Conservation (phyloP, 2,113 vertebrate species). For the Salvelinus fontinalis region DNA sequence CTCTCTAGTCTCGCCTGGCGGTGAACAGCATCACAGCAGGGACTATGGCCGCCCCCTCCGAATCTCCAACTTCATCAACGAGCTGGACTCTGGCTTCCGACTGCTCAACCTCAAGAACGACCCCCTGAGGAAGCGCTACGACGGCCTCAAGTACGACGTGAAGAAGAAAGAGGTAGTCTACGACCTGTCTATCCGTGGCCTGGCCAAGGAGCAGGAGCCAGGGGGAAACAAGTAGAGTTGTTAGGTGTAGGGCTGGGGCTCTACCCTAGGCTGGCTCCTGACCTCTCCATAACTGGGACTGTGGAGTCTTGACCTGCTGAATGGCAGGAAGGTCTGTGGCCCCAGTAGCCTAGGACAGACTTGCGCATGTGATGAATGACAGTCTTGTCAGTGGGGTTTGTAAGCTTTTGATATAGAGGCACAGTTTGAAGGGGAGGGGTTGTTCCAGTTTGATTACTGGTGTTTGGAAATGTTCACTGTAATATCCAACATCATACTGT, state of each 20-base stretch:
- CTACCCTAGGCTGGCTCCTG: constrained; percentile 26
- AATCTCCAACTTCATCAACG: constrained; percentile 95
- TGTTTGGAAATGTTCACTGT: no score
- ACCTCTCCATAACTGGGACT: constrained; percentile 44
- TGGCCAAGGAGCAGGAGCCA: constrained; percentile 80
- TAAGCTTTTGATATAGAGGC: background rate
- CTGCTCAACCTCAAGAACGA: constrained; percentile 98
- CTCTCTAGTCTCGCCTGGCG: constrained; percentile 84
- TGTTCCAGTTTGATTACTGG: constrained; percentile 6
- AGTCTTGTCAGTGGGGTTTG: constrained; percentile 29
- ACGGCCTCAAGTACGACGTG: constrained; percentile 96
- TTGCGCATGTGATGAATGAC: constrained; percentile 2
- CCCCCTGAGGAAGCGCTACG: constrained; percentile 94
- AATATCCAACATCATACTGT: constrained; percentile 13
- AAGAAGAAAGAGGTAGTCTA: constrained; percentile 99
- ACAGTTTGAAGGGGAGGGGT: background rate
- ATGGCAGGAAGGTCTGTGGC: constrained; percentile 18
- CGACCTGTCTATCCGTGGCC: constrained; percentile 92
- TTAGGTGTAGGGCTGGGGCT: constrained; percentile 24
- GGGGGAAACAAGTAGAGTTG: constrained; percentile 74
- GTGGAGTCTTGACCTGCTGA: constrained; percentile 40
- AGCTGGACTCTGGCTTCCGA: constrained; percentile 95
- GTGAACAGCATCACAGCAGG: constrained; percentile 97
- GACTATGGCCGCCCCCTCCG: constrained; percentile 92
- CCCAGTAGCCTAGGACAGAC: no score